Evolutionary conservation across 2,888 invertebrate genomes (phyloP).

Genomic region (Gnatocerus cornutus): DNA sequence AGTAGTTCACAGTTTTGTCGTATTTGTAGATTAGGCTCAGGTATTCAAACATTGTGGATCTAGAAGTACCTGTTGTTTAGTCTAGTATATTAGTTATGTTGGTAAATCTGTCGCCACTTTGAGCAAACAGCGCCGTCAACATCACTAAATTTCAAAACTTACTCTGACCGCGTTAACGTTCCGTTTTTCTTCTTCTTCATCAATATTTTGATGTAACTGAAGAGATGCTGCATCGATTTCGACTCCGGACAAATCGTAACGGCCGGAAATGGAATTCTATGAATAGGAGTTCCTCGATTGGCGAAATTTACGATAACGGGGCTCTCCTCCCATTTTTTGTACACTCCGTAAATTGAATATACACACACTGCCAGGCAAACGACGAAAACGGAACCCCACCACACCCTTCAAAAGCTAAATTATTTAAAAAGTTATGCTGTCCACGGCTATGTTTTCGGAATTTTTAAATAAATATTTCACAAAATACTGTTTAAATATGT

Average conservation of each 20-base stretch:
- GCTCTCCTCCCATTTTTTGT: slow-evolving; percentile 79
- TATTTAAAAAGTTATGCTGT: too few species aligned
- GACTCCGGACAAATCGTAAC: slow-evolving; percentile 54
- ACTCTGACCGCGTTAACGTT: slow-evolving; percentile 69
- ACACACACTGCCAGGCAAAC: slow-evolving; percentile 76
- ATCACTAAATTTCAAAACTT: background rate
- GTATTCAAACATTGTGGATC: slow-evolving; percentile 72
- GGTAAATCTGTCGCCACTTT: too few species aligned
- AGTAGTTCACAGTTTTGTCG: slow-evolving; percentile 59
- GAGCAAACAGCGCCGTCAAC: too few species aligned
- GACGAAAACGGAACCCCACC: slow-evolving; percentile 78
- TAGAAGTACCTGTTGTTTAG: too few species aligned
- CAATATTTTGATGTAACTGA: slow-evolving; percentile 74
- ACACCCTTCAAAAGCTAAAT: slow-evolving; percentile 70
- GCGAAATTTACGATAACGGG: slow-evolving; percentile 56
- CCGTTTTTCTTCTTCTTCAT: slow-evolving; percentile 66
- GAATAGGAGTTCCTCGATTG: slow-evolving; percentile 52
- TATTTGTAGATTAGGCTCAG: slow-evolving; percentile 75
- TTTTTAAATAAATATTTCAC: too few species aligned
- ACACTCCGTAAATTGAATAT: slow-evolving; percentile 76
- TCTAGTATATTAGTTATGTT: too few species aligned
- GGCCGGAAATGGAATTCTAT: slow-evolving; percentile 55
- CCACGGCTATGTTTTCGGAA: too few species aligned
- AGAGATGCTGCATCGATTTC: slow-evolving; percentile 71
- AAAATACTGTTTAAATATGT: slow-evolving; percentile 59